Evolutionary conservation across 2,797 vertebrate species (phyloP).

Genomic region (Tympanoctomys barrerae): DNA sequence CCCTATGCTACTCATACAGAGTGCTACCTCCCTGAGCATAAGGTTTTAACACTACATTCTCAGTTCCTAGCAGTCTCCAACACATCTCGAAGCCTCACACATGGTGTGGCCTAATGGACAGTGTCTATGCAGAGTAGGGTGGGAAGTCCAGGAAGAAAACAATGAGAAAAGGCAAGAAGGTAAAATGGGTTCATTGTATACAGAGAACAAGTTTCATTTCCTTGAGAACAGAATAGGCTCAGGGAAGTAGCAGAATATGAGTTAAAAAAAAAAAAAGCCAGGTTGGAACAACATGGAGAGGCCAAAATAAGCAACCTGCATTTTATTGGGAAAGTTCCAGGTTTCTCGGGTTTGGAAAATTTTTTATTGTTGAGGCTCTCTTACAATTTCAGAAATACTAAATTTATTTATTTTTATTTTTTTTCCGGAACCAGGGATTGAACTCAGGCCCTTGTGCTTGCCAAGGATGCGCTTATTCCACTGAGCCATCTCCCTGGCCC

Average conservation of each 20-base stretch:
- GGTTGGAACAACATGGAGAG: not conserved
- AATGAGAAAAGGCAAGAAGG: constrained; percentile 5
- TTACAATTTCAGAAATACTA: not conserved
- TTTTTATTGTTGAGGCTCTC: not conserved
- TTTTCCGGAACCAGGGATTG: no score
- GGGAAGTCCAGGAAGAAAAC: not conserved
- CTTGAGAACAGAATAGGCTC: constrained; percentile 1
- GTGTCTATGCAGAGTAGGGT: not conserved
- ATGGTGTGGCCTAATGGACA: not conserved
- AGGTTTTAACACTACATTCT: constrained; percentile 4
- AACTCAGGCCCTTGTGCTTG: no score
- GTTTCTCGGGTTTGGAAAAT: not conserved
- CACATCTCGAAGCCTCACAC: not conserved
- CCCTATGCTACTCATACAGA: not conserved
- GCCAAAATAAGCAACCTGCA: not conserved
- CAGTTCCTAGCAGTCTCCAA: not conserved
- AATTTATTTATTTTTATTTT: not conserved
- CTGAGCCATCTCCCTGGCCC: no score
- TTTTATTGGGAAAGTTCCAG: not conserved
- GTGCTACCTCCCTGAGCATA: not conserved
- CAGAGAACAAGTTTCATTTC: constrained; percentile 26
- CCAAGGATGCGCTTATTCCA: no score
- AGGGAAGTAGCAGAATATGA: not conserved
- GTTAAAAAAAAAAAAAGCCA: not conserved
- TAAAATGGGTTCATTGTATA: not conserved